These are phyloP conservation scores for Danio aesculapii DNA, from an alignment of 2,797 vertebrate genomes.

Conservation along the genomic window DNA sequence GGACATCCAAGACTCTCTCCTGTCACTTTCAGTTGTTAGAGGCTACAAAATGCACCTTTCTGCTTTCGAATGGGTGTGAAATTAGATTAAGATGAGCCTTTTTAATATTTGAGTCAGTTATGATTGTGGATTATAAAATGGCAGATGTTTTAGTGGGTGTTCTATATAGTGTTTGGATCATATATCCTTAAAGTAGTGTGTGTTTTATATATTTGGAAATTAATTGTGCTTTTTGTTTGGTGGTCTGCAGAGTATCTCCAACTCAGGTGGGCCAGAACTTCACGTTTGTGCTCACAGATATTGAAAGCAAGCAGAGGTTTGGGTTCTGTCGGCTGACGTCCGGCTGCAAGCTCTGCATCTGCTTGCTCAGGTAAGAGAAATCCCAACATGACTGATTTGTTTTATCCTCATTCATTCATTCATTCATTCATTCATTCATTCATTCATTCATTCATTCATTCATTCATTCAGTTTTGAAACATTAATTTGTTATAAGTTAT, in stretches of 20 bases:
- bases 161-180: no score
- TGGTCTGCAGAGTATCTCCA: constrained; percentile 83
- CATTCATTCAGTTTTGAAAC: neutral
- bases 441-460: neutral
- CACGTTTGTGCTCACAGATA: constrained; percentile 96
- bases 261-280: constrained; percentile 97
- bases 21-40: constrained; percentile 4
- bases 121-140: no score
- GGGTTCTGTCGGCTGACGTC: constrained; percentile 96
- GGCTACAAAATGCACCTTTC: neutral
- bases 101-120: no score
- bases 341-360: constrained; percentile 92
- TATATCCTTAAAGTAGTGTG: no score
- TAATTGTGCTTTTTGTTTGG: no score
- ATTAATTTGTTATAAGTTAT: no score
- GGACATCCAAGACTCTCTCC: constrained; percentile 55
- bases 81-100: neutral
- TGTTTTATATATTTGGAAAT: no score
- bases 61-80: neutral
- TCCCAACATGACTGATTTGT: no score
- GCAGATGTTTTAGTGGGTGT: no score
- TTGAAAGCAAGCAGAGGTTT: constrained; percentile 95
- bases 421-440: neutral
- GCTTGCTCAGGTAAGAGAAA: constrained; percentile 89
- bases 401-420: neutral